Evolutionary conservation across 2,888 invertebrate species (phyloP).

Genomic region (Heteropelma amictum): DNA sequence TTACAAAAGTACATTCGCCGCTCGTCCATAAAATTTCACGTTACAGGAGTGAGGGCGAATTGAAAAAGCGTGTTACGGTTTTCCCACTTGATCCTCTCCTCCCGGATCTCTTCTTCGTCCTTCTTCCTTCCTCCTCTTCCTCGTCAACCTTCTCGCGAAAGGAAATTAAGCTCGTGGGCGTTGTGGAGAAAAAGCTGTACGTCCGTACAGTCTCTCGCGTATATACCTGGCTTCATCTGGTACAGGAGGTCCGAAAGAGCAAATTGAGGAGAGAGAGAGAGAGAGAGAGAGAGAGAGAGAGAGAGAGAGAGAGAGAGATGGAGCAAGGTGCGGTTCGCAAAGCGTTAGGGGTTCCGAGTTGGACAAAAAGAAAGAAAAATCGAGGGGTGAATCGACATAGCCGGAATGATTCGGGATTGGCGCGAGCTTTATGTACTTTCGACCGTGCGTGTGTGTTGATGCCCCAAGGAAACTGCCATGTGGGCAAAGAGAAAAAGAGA

Average conservation of each 20-base stretch:
- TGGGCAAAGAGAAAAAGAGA: conserved; percentile 35
- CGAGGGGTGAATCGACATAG: conserved; percentile 63
- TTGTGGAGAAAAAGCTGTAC: conserved; percentile 12
- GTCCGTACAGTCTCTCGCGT: not conserved
- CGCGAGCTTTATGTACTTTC: conserved; percentile 49
- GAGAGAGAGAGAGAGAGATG: no score
- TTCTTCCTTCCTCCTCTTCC: not conserved
- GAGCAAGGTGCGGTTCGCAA: conserved; percentile 20
- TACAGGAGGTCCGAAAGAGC: not conserved
- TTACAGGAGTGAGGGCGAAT: conserved; percentile 44
- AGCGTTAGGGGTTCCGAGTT: conserved; percentile 30
- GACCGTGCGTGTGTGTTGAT: not conserved
- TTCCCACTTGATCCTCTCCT: conserved; percentile 15
- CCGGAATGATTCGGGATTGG: conserved; percentile 51
- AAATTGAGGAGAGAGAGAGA: conserved; percentile 1
- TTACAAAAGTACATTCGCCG: not conserved
- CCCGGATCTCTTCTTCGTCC: not conserved
- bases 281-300: not conserved
- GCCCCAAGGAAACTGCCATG: conserved; percentile 25
- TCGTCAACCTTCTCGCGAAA: not conserved
- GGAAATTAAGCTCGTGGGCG: conserved; percentile 14
- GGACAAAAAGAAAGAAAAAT: conserved; percentile 57
- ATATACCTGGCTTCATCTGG: conserved; percentile 13
- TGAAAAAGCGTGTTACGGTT: conserved; percentile 66
- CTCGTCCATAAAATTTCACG: not conserved